Evolutionary conservation across 2,113 vertebrate species (phyloP).

Genomic region (Crypturellus undulatus): DNA sequence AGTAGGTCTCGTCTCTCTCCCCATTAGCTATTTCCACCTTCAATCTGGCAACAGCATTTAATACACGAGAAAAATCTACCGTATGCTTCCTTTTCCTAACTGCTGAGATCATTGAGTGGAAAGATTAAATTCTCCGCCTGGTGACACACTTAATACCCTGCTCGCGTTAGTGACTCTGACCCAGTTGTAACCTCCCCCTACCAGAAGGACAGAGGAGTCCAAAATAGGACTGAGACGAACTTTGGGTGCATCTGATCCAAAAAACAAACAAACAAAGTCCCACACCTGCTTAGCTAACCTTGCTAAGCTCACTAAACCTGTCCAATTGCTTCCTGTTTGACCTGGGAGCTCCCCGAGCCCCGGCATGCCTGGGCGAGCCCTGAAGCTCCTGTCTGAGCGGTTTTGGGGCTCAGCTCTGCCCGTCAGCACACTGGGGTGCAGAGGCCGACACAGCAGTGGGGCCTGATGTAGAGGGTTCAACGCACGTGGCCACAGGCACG

Average conservation of each 20-base stretch:
- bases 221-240: not conserved
- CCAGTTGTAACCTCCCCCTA: not conserved
- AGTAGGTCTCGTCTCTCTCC: not conserved
- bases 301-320: not conserved
- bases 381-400: not conserved
- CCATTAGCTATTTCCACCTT: not conserved
- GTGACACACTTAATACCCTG: not conserved
- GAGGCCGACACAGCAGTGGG: not conserved
- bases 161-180: not conserved
- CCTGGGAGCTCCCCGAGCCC: slow-evolving; percentile 2
- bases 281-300: not conserved
- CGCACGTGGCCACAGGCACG: not conserved
- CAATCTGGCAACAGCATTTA: not conserved
- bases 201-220: not conserved
- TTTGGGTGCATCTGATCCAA: not conserved
- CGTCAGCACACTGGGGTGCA: not conserved
- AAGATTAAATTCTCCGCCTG: not conserved
- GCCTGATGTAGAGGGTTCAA: not conserved
- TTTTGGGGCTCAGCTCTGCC: not conserved
- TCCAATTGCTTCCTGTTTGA: not conserved
- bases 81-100: not conserved
- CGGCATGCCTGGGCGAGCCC: not conserved
- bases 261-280: slow-evolving; percentile 8
- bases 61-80: not conserved
- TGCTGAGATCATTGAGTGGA: not conserved